A percentile compares a stretch with the other conserved stretches of the same genome.
These are phyloP conservation scores for Hirtodrosophila trivittata DNA, from an alignment of 2,888 invertebrate species.

Conservation along the genomic window DNA sequence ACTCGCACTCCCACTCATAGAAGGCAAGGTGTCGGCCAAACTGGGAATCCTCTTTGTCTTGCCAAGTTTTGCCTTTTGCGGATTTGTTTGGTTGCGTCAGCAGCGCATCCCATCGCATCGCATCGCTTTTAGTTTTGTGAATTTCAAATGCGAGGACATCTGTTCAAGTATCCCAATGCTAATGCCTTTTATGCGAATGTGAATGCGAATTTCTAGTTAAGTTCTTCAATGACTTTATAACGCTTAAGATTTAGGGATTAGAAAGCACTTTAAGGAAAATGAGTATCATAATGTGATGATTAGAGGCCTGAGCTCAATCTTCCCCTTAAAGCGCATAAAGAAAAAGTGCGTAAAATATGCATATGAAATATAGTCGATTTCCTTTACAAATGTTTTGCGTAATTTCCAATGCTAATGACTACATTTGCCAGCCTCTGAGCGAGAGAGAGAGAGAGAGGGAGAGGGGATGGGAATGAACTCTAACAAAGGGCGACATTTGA, in stretches of 20 bases:
- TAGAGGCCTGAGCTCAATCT: no score
- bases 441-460: no score
- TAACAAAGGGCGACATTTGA: conserved; percentile 58
- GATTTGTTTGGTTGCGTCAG: conserved; percentile 37
- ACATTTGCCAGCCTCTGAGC: conserved; percentile 49
- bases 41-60: conserved; percentile 58
- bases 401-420: conserved; percentile 67
- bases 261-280: conserved; percentile 21
- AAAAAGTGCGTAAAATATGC: no score
- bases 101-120: conserved; percentile 6
- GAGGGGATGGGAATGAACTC: no score
- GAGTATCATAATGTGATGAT: conserved; percentile 18
- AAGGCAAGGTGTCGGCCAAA: conserved; percentile 60
- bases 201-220: conserved; percentile 25
- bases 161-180: conserved; percentile 80
- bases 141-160: conserved; percentile 83
- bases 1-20: conserved; percentile 15
- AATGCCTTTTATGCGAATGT: conserved; percentile 61
- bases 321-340: no score
- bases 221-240: conserved; percentile 25
- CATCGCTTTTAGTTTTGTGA: conserved; percentile 82
- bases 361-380: conserved; percentile 16
- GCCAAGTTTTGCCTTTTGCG: conserved; percentile 33
- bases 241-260: conserved; percentile 24
- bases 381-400: conserved; percentile 59